Percentiles rank a stretch among this genome's conserved stretches.
Conservation (phyloP, 2,888 invertebrate species). For the Agapetus fuscipes region DNA sequence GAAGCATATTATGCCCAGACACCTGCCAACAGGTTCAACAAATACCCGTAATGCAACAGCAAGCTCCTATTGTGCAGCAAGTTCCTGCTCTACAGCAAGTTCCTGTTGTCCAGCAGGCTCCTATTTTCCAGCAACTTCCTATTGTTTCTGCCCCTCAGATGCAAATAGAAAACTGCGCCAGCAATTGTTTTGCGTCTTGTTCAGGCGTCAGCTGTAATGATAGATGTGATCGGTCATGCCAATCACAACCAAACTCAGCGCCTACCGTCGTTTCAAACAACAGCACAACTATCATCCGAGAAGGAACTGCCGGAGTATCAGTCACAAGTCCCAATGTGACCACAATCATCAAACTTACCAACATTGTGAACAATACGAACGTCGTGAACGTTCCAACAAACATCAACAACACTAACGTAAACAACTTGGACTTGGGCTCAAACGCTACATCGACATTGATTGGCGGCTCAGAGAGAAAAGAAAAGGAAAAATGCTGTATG, state of each 20-base stretch:
- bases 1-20: neutral
- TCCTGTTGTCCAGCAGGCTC: slow-evolving; percentile 3
- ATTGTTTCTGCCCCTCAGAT: too few relatives aligned
- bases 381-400: slow-evolving; percentile 32
- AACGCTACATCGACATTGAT: slow-evolving; percentile 10
- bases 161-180: slow-evolving; percentile 2
- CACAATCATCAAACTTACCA: slow-evolving; percentile 32
- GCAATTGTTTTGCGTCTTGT: slow-evolving; percentile 10
- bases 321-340: slow-evolving; percentile 29
- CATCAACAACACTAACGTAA: slow-evolving; percentile 31
- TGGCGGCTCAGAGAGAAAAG: neutral
- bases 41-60: neutral
- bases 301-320: neutral
- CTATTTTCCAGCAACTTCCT: too few relatives aligned
- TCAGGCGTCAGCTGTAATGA: slow-evolving; percentile 6
- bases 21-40: neutral
- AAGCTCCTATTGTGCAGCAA: neutral
- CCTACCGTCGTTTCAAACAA: slow-evolving; percentile 17
- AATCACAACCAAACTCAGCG: neutral
- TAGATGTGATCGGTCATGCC: slow-evolving; percentile 13
- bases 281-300: slow-evolving; percentile 30
- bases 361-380: slow-evolving; percentile 34
- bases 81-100: neutral
- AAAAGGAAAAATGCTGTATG: slow-evolving; percentile 27
- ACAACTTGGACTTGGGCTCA: slow-evolving; percentile 28